Evolutionary conservation across 30 jellyfish, hydroid and myxozoan species (phyloP), one percentile per base, ranked within the genome.

Genomic region (Aurelia sp.): DNA sequence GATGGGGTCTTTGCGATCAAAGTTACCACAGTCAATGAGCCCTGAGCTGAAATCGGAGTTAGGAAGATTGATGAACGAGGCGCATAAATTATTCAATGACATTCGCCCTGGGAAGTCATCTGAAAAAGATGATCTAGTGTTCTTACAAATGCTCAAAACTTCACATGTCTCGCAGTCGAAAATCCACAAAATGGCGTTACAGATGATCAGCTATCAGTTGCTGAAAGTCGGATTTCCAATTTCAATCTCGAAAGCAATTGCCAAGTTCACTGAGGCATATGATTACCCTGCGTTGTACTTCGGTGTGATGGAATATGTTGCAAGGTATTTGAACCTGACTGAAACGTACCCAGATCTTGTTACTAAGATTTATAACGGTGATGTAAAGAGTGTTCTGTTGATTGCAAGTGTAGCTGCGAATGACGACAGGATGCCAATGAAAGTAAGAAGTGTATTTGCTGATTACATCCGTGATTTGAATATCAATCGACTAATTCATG

Each of bases 361-460:
- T 16, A 22, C 33, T 3, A 52, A 75, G 65, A 12, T 75, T 17
- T 51, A 50, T 35, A 55, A 60, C 61, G 30, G 20, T 77, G 76
- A 62, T 47, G 52, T 77, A 57, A 77, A 77, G 88, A 67, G 78
- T 22, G 33, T 77, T 17, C 33, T 77, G 11, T 66, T 44, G 66
- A 75, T 75, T 16, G 74, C 63, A 21, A 41, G 18, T 9, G 31
- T 50, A 41, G 74, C 57, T 20, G 50, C 62, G 13, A 41, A 30
- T 7, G 86, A 75, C 18, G 62, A 11, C 13, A 55, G 47, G 18
- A n/a, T 75, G 37, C 86, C 74, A 0, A 41, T 6, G 35, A 22
- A 27, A 75, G 77, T 60, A 16, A 41, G 51, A 37, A 10, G 21
- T 35, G 78, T 77, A 65, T 30, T 61, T 12, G 20, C 35, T 44